Evolutionary conservation across 2,797 vertebrate genomes (phyloP), one percentile per base, ranked within the genome.

Genomic region (Phaenicophaeus curvirostris): DNA sequence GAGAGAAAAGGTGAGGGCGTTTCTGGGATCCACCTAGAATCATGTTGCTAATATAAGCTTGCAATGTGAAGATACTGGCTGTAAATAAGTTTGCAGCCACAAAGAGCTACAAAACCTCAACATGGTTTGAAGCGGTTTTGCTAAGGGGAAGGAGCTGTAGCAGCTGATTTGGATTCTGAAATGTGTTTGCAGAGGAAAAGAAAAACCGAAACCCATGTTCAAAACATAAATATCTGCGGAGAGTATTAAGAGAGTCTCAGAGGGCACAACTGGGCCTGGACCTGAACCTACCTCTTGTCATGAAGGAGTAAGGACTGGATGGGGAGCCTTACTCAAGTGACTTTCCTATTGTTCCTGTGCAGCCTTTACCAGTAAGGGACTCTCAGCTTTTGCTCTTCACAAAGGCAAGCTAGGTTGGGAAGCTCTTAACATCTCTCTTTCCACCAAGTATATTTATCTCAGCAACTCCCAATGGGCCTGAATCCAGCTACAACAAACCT

Each of bases 401-500:
- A 67, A 62, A 78, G 65, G 25, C 28, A 88, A 53, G 24, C 8
- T 77, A 75, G 10, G 30, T 59, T 58, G 73, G 50, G 44, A 83
- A 93, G 31, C 57, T 74, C 33, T 66, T 63, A 59, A 67, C 15
- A 48, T 16, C 27, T 21, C 15, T 72, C n/a, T 80, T 90, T 71
- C 35, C 33, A 74, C n/a, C 27, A 57, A 68, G 8, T 67, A 18
- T 84, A 75, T 86, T 87, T 83, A 55, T 69, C 39, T 67, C 23
- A 71, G 69, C 50, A 67, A 88, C 44, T 41, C 62, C 35, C 15
- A 68, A 1, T 53, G 46, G 83, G 73, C 72, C 85, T 53, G 61
- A 79, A 79, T 77, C 87, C 79, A 95, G 48, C 37, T 54, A 79
- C 65, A 92, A 51, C 37, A 85, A 85, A 73, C 28, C 51, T 91